Percentiles rank a stretch among this genome's conserved stretches.
phyloP scores from a whole-genome alignment of 2,797 vertebrate species.

The Sciurus vulgaris region DNA sequence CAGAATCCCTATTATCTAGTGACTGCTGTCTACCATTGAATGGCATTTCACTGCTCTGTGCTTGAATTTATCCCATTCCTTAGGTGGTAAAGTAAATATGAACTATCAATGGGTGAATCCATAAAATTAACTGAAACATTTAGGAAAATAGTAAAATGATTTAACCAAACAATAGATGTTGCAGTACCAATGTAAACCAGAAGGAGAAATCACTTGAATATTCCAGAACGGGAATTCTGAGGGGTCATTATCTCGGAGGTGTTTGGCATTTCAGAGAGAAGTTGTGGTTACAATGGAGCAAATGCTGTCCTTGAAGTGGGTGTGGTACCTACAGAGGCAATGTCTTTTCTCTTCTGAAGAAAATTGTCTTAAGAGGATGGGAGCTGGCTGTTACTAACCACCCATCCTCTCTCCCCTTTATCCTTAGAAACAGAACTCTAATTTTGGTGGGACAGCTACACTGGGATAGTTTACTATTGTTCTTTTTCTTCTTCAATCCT shows the following conservation, averaged over 20 bases:
- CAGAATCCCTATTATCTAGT: background rate
- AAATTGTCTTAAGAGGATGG: background rate
- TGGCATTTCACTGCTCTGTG: background rate
- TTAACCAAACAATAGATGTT: background rate
- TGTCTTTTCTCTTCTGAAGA: background rate
- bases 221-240: background rate
- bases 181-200: background rate
- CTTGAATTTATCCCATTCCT: background rate
- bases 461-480: background rate
- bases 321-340: background rate
- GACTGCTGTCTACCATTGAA: background rate
- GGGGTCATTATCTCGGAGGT: accelerated
- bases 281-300: background rate
- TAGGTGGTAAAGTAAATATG: background rate
- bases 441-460: background rate
- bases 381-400: background rate
- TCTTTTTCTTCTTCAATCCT: background rate
- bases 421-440: background rate
- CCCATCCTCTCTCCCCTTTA: background rate
- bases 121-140: background rate
- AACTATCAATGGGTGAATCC: background rate
- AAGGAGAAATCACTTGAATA: background rate
- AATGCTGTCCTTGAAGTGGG: background rate
- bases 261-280: background rate
- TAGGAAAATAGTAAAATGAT: background rate